phyloP scores from a whole-genome alignment of 1,140 invertebrate genomes.

The Pinna nobilis region DNA sequence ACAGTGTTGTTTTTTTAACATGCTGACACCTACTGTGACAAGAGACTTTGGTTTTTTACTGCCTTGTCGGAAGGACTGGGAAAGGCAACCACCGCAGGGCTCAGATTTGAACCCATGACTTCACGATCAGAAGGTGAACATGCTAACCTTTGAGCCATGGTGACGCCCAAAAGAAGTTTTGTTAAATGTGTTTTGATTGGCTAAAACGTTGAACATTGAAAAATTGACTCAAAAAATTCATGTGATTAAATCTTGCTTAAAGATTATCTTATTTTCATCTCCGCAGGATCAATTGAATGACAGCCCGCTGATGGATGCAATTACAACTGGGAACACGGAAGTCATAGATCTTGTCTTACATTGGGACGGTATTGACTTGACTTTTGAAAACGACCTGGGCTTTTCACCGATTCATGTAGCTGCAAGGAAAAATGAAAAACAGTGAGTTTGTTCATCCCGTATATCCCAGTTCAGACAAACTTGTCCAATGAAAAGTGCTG shows the following conservation, averaged over 20 bases:
- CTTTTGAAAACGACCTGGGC: slow-evolving; percentile 29
- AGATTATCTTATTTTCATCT: neutral
- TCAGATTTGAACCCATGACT: too few relatives aligned
- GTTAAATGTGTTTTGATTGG: too few relatives aligned
- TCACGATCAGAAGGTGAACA: too few relatives aligned
- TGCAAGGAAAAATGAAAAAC: slow-evolving; percentile 29
- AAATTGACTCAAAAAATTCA: neutral
- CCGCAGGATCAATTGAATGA: slow-evolving; percentile 28
- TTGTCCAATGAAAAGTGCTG: too few relatives aligned
- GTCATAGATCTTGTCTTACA: slow-evolving; percentile 21
- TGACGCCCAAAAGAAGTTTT: too few relatives aligned
- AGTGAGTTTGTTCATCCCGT: slow-evolving; percentile 3
- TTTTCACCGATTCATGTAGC: slow-evolving; percentile 34
- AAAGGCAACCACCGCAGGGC: too few relatives aligned
- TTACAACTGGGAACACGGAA: slow-evolving; percentile 12
- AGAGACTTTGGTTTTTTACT: too few relatives aligned
- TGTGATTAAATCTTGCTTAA: neutral
- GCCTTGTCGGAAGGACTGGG: too few relatives aligned
- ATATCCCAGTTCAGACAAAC: neutral
- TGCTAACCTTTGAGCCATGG: too few relatives aligned
- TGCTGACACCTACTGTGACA: too few relatives aligned
- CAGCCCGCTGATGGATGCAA: slow-evolving; percentile 29
- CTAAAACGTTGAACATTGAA: neutral
- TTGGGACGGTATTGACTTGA: slow-evolving; percentile 12
- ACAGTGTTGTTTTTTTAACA: too few relatives aligned